Base-by-base conservation (phyloP, 2,797 vertebrate species). In the Glyptemys insculpta region DNA sequence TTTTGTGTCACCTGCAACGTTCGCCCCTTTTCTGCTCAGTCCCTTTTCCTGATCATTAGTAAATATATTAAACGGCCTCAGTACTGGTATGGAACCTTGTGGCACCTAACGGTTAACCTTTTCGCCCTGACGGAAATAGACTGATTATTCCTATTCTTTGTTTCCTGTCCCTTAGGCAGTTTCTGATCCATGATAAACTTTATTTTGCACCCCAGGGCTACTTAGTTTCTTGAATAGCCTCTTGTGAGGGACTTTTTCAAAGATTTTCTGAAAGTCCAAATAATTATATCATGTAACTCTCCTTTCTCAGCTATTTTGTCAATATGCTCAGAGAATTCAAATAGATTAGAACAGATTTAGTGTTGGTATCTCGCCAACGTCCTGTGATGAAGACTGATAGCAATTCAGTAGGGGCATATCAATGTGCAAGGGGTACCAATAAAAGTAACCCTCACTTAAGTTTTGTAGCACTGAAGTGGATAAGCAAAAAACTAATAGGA, bases 291-390 rank as follows among this genome's bases (percentile, higher is more conserved):
- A 47, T 88, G 85, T 53, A 83, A 50, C 88, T 95, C 82, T 59
- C 87, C 85, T 86, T 62, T 3, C 89, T 86, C 88, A 89, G 68
- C 87, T 94, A 29, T 91, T 94, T 90, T 91, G 93, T 89, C 90
- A 74, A 62, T 50, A 83, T 89, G 41, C 82, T 93, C 52, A 85
- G 86, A 1, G 91, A 93, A 92, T 87, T 95, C 81, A 93, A 34
- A 87, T 81, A 86, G 83, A 89, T 92, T 74, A 91, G 74, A 87
- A 56, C 11, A 88, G 79, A 89, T 74, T 89, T 83, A 72, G 19
- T 53, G 57, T 89, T 65, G 79, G 44, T 89, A 25, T 84, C 86
- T 94, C 82, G 50, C 87, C 92, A 96, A 62, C 31, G 81, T 1
- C 0, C 19, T 53, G 57, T 83, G 92, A 54, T 44, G 80, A 80